A percentile compares a stretch with the other conserved stretches of the same genome.
Conservation (phyloP, 35 echinoderm and acorn worm genomes). For the Lytechinus variegatus region DNA sequence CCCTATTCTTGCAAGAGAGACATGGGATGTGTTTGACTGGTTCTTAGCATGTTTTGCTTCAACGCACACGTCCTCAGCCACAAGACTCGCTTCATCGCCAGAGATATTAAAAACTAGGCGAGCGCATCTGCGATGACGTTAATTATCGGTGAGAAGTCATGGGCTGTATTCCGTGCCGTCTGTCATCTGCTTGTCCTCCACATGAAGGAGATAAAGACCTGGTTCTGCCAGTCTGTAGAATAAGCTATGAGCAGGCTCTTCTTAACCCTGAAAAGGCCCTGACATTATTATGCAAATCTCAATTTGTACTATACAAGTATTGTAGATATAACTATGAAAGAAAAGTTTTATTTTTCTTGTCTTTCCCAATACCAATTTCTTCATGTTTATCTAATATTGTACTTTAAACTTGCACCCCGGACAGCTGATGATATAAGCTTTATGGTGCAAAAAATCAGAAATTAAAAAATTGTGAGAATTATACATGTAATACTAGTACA, state of each 20-base stretch:
- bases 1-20: not conserved
- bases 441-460: no score
- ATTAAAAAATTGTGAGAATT: no score
- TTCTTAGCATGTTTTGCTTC: not conserved
- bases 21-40: slow-evolving; percentile 6
- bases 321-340: not conserved
- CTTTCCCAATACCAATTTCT: no score
- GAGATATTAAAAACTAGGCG: slow-evolving; percentile 37
- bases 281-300: not conserved
- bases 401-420: no score
- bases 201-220: not conserved
- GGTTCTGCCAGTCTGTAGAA: not conserved
- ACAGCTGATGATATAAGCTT: no score
- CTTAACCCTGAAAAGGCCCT: not conserved
- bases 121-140: slow-evolving; percentile 41
- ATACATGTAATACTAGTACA: no score
- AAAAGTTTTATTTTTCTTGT: no score
- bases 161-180: not conserved
- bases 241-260: not conserved
- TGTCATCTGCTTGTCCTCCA: slow-evolving; percentile 11
- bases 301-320: not conserved
- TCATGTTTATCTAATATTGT: no score
- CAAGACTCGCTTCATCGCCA: slow-evolving; percentile 20
- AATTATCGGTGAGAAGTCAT: slow-evolving; percentile 25
- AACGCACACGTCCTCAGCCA: not conserved